Conservation (phyloP, 2,888 invertebrate species). For the Acanthopleura granulata region DNA sequence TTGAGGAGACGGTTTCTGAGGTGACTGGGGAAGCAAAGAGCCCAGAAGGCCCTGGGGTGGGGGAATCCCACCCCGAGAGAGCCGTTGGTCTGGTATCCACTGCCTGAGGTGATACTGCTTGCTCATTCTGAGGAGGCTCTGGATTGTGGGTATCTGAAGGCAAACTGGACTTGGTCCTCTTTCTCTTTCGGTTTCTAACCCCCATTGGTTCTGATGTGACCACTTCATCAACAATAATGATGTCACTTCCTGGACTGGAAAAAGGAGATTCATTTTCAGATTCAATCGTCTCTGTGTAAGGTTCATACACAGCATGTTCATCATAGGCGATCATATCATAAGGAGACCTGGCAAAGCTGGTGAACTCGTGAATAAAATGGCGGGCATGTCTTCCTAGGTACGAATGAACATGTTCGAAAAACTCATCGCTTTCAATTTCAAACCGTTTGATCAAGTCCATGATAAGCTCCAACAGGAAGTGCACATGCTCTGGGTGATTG, state of each 20-base stretch:
- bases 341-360: slow-evolving; percentile 87
- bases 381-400: slow-evolving; percentile 81
- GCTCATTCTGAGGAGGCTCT: slow-evolving; percentile 38
- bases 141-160: slow-evolving; percentile 14
- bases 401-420: slow-evolving; percentile 79
- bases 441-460: slow-evolving; percentile 76
- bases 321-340: slow-evolving; percentile 84
- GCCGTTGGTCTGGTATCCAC: slow-evolving; percentile 34
- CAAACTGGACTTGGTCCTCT: not conserved
- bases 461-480: slow-evolving; percentile 78
- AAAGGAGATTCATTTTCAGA: slow-evolving; percentile 31
- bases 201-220: slow-evolving; percentile 12
- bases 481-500: slow-evolving; percentile 56
- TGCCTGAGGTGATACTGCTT: slow-evolving; percentile 37
- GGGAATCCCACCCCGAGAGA: slow-evolving; percentile 58
- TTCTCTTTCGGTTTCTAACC: slow-evolving; percentile 20
- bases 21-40: slow-evolving; percentile 19
- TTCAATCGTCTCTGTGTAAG: slow-evolving; percentile 32
- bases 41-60: slow-evolving; percentile 56
- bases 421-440: slow-evolving; percentile 73
- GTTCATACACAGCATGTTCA: slow-evolving; percentile 62
- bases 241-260: slow-evolving; percentile 46
- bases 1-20: not conserved
- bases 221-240: slow-evolving; percentile 39
- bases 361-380: slow-evolving; percentile 92